Evolutionary conservation across 2,113 vertebrate genomes (phyloP), one percentile per base, ranked within the genome.

Genomic region (Cepphus grylle): DNA sequence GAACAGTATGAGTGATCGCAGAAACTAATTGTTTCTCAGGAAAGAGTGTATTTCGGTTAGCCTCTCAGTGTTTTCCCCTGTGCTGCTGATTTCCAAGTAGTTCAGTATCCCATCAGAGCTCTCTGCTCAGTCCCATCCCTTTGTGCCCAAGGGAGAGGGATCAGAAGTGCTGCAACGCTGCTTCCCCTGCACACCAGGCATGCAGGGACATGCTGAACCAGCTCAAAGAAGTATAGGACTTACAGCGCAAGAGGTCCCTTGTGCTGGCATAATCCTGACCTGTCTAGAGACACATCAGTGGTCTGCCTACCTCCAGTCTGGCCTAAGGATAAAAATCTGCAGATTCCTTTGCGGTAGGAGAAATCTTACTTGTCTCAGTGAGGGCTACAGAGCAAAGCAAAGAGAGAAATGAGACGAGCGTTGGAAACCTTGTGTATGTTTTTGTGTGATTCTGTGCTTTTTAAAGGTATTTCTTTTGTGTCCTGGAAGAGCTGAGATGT

Each of bases 121-220:
- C 50, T 65, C 29, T 65, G 32, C 30, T 29, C 23, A 19, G 16
- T 59, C 45, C 61, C 11, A 3, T 62, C 40, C 77, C 20, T 66
- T 34, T 36, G 50, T 73, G 50, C 36, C 4, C 0, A 40, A 58
- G 43, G 71, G 20, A 56, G 36, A 63, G 43, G 55, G 27, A 69
- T 56, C n/a, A 86, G 77, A 19, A 69, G 8, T 0, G 1, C 66
- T 61, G 70, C 55, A 34, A 10, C 3, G 11, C 62, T 67, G 72
- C 61, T 56, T n/a, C 20, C 23, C 22, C n/a, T 12, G 27, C n/a
- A 6, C 38, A 5, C 23, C n/a, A 36, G 69, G 50, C 11, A 0
- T 30, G 73, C 53, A 22, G 67, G 63, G 49, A 63, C 45, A 5
- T 0, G 50, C 59, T 87, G 67, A 34, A 12, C 23, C 56, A 63